Conservation (phyloP, 1,140 invertebrate genomes). For the Listronotus bonariensis region DNA sequence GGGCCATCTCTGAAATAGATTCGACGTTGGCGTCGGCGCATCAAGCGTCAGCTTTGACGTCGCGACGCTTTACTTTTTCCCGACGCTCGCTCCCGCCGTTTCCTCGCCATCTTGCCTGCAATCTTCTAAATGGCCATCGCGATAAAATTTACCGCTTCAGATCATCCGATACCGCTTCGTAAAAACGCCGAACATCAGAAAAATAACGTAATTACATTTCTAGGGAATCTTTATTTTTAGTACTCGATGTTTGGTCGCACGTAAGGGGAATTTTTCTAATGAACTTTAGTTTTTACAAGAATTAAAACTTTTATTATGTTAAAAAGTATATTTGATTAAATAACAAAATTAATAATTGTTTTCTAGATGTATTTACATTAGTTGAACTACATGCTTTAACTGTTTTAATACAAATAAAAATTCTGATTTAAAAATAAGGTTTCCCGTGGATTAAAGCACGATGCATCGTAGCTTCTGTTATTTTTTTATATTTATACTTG, state of each 20-base stretch:
- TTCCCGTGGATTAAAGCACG: too few species aligned
- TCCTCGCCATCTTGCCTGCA: conserved; percentile 52
- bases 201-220: conserved; percentile 30
- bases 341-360: too few species aligned
- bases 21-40: conserved; percentile 47
- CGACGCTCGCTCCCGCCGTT: conserved; percentile 22
- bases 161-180: conserved; percentile 40
- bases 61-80: conserved; percentile 47
- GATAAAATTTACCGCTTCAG: conserved; percentile 50
- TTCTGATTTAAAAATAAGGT: too few species aligned
- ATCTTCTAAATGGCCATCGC: conserved; percentile 54
- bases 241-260: conserved; percentile 13
- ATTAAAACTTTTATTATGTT: too few species aligned
- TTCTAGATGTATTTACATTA: too few species aligned
- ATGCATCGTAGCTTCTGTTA: too few species aligned
- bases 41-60: conserved; percentile 43
- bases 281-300: too few species aligned
- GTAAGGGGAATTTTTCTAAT: background rate
- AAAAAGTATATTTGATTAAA: too few species aligned
- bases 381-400: too few species aligned
- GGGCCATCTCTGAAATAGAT: conserved; percentile 51
- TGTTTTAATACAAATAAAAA: too few species aligned
- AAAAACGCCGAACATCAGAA: conserved; percentile 26
- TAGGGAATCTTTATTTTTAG: conserved; percentile 12
- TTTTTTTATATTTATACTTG: too few species aligned